Evolutionary conservation across 2,113 vertebrate species (phyloP).

Genomic region (Baryphthengus martii): DNA sequence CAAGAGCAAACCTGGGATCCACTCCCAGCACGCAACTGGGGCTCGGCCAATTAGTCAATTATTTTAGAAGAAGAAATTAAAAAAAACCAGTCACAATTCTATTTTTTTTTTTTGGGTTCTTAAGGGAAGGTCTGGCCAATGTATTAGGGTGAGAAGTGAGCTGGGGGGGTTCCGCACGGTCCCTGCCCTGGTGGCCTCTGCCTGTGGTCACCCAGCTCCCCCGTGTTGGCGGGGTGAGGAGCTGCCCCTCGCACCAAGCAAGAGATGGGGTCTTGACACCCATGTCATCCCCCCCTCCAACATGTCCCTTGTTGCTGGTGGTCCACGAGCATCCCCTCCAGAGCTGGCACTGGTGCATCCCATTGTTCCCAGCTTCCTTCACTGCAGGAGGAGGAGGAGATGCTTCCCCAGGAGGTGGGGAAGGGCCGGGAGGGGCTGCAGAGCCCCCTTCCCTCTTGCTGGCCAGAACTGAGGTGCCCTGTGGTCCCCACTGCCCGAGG

Average conservation of each 20-base stretch:
- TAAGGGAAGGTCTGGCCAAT: background rate
- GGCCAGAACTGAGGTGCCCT: background rate
- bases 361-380: constrained; percentile 20
- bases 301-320: background rate
- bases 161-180: background rate
- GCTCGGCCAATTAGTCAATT: constrained; percentile 35
- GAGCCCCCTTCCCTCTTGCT: background rate
- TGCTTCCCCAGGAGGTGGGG: background rate
- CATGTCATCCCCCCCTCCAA: background rate
- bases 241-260: background rate
- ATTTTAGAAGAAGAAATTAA: constrained; percentile 2
- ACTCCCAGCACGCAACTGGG: constrained; percentile 36
- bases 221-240: fast-evolving
- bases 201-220: fast-evolving
- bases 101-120: background rate
- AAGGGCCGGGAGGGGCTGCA: background rate
- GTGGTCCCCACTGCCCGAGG: fast-evolving
- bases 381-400: background rate
- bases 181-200: background rate
- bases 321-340: background rate
- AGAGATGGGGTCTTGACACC: background rate
- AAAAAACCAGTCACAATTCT: background rate
- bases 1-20: constrained; percentile 40
- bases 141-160: background rate
- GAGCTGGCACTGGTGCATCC: background rate